phyloP scores from a whole-genome alignment of 2,113 vertebrate genomes.

The Ondatra zibethicus region DNA sequence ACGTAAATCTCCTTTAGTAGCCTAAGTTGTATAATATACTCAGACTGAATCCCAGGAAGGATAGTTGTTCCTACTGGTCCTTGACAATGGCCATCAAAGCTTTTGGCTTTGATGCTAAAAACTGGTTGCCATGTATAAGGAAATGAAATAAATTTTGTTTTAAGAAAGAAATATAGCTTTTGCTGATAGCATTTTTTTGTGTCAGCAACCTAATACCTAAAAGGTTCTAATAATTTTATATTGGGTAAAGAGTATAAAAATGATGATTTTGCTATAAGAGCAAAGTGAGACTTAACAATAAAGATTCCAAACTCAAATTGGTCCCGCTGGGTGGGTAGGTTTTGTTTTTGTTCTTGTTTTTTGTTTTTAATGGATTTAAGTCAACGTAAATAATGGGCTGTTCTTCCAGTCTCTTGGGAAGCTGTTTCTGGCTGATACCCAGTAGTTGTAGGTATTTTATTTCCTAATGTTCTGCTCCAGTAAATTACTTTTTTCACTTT shows the following conservation, averaged over 20 bases:
- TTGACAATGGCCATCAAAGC: background rate
- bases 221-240: background rate
- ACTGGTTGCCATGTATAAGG: background rate
- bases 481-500: background rate
- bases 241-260: background rate
- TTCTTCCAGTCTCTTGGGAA: background rate
- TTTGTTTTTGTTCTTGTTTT: background rate
- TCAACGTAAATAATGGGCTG: background rate
- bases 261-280: background rate
- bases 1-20: background rate
- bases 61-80: background rate
- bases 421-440: constrained; percentile 1
- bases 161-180: background rate
- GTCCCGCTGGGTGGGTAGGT: background rate
- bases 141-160: background rate
- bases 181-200: constrained; percentile 14
- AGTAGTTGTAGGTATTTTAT: background rate
- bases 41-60: background rate
- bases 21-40: background rate
- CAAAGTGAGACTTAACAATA: background rate
- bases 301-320: background rate
- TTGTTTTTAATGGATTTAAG: background rate
- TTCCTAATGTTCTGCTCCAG: constrained; percentile 8
- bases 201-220: background rate
- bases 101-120: background rate